These are phyloP conservation scores for Neuroscelio doddi DNA, from an alignment of 2,888 invertebrate genomes.

Conservation along the genomic window DNA sequence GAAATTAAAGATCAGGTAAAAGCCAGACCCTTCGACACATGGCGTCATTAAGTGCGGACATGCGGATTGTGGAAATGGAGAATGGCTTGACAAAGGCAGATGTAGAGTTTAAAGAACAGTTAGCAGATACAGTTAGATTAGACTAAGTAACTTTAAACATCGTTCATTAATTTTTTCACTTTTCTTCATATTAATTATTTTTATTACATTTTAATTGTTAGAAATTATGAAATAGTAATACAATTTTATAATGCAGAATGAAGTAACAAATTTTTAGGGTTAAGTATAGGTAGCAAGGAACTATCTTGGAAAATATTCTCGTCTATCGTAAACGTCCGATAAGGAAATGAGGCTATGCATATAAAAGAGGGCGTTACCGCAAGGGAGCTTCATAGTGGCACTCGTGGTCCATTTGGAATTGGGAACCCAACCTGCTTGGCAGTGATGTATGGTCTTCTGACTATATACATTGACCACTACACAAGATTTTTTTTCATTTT, in stretches of 20 bases:
- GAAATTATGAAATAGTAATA: too few relatives aligned
- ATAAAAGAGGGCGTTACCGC: slow-evolving; percentile 63
- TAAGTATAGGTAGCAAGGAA: slow-evolving; percentile 13
- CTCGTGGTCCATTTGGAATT: slow-evolving; percentile 62
- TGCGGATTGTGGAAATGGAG: slow-evolving; percentile 6
- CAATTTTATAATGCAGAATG: too few relatives aligned
- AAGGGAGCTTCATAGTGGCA: slow-evolving; percentile 55
- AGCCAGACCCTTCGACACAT: slow-evolving; percentile 52
- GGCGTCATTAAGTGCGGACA: slow-evolving; percentile 50
- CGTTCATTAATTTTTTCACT: too few relatives aligned
- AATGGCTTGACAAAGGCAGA: slow-evolving; percentile 9
- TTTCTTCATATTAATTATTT: too few relatives aligned
- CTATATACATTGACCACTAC: neutral
- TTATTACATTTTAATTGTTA: too few relatives aligned
- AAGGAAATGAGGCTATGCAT: slow-evolving; percentile 72
- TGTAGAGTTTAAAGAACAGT: slow-evolving; percentile 13
- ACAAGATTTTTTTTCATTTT: slow-evolving; percentile 14
- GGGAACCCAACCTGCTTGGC: slow-evolving; percentile 57
- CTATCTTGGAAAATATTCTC: slow-evolving; percentile 1
- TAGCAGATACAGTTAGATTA: slow-evolving; percentile 18
- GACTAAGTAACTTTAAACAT: too few relatives aligned
- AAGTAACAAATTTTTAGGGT: slow-evolving; percentile 2
- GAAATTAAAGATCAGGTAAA: slow-evolving; percentile 26
- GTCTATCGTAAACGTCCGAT: slow-evolving; percentile 24
- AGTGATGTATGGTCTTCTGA: slow-evolving; percentile 64